Evolutionary conservation across 2,113 vertebrate species (phyloP).

Genomic region (Perca schrenkii): DNA sequence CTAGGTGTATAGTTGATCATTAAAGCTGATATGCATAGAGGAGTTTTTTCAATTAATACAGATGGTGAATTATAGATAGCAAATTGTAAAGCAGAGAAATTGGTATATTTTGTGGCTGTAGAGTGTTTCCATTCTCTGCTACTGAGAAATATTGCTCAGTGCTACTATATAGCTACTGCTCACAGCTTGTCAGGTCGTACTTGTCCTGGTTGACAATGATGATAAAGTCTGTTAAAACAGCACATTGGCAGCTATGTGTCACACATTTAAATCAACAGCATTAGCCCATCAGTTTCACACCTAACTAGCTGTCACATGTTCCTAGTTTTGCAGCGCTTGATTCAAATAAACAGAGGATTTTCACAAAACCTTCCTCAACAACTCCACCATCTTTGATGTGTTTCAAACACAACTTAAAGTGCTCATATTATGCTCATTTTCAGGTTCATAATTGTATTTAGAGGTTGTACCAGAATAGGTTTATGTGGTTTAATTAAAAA

Average conservation of each 20-base stretch:
- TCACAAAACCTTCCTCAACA: conserved; percentile 8
- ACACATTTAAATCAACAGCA: conserved; percentile 48
- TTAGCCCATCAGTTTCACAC: conserved; percentile 35
- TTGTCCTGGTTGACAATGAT: conserved; percentile 42
- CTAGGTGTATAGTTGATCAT: conserved; percentile 1
- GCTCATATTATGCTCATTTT: too few relatives aligned
- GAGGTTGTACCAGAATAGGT: too few relatives aligned
- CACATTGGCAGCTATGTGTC: conserved; percentile 9
- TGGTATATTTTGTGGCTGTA: conserved; percentile 3
- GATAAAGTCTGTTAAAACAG: conserved; percentile 45
- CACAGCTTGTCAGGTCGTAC: conserved; percentile 28
- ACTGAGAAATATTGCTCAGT: neutral
- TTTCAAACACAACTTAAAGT: conserved; percentile 1
- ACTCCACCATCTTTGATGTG: neutral
- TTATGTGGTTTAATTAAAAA: too few relatives aligned
- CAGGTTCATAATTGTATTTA: too few relatives aligned
- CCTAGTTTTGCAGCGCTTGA: neutral
- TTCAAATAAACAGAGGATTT: conserved; percentile 39
- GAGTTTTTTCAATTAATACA: conserved; percentile 13
- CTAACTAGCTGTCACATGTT: neutral
- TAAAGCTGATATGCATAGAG: neutral
- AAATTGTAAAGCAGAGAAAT: conserved; percentile 7
- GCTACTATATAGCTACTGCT: too few relatives aligned
- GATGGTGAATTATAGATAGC: neutral
- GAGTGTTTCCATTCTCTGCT: neutral